Percentiles rank a stretch among this genome's conserved stretches.
Evolutionary conservation across 1,140 invertebrate species (phyloP).

Genomic region (Drosophila tristis): DNA sequence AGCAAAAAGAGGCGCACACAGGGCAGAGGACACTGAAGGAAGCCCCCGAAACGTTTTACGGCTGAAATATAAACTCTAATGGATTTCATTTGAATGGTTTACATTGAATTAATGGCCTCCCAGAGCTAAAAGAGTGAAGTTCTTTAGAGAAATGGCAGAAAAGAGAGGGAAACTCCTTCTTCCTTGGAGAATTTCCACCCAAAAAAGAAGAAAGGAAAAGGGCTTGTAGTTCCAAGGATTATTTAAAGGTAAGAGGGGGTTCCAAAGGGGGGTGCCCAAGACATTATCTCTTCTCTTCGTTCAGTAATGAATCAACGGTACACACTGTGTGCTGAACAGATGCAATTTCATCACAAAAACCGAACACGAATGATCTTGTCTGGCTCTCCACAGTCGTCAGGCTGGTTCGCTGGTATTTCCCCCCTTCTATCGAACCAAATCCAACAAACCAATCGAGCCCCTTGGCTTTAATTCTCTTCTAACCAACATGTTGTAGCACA

Average conservation of each 20-base stretch:
- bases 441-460: not conserved
- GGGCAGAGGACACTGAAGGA: not conserved
- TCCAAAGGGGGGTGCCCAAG: too few relatives aligned
- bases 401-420: not conserved
- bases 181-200: too few relatives aligned
- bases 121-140: too few relatives aligned
- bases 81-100: slow-evolving; percentile 78
- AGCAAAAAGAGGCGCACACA: not conserved
- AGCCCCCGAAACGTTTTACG: slow-evolving; percentile 57
- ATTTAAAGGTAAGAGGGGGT: too few relatives aligned
- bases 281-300: too few relatives aligned
- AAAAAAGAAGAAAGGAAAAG: too few relatives aligned
- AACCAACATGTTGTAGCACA: slow-evolving; percentile 46
- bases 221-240: too few relatives aligned
- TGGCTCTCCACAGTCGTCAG: slow-evolving; percentile 12
- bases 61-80: slow-evolving; percentile 79
- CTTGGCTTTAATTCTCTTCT: slow-evolving; percentile 36
- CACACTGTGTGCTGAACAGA: too few relatives aligned
- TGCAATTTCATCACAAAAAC: slow-evolving; percentile 23
- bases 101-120: slow-evolving; percentile 67
- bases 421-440: slow-evolving; percentile 1
- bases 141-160: too few relatives aligned
- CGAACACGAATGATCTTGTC: slow-evolving; percentile 43
- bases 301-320: too few relatives aligned
- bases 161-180: too few relatives aligned